phyloP scores from a whole-genome alignment of 2,888 invertebrate genomes.

The Desoria tigrina region DNA sequence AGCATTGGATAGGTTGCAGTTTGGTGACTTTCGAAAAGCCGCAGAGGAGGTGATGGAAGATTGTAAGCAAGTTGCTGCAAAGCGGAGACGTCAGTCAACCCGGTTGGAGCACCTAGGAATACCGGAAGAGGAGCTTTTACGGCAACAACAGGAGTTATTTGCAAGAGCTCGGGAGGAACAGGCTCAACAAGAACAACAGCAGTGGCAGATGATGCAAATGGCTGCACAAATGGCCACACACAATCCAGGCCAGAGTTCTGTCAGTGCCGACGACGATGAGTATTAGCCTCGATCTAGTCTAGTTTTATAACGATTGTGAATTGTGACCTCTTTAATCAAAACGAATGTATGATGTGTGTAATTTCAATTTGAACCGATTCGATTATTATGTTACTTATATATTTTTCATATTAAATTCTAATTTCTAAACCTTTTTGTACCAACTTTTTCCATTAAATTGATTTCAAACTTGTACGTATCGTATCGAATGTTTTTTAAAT shows the following conservation, averaged over 20 bases:
- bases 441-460: no score
- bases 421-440: no score
- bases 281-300: no score
- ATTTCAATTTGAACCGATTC: no score
- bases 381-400: no score
- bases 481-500: no score
- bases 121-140: slow-evolving; percentile 92
- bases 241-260: slow-evolving; percentile 33
- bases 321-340: no score
- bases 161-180: slow-evolving; percentile 68
- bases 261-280: slow-evolving; percentile 42
- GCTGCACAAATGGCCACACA: slow-evolving; percentile 59
- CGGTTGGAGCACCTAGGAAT: slow-evolving; percentile 96
- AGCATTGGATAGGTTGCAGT: slow-evolving; percentile 87
- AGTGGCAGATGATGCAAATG: slow-evolving; percentile 83
- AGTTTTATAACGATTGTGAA: no score
- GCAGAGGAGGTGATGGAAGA: slow-evolving; percentile 92
- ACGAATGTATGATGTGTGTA: no score
- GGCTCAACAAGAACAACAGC: slow-evolving; percentile 82
- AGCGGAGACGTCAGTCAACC: slow-evolving; percentile 89
- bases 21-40: slow-evolving; percentile 89
- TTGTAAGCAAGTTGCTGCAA: slow-evolving; percentile 97
- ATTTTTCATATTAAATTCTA: no score
- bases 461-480: no score
- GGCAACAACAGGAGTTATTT: slow-evolving; percentile 97